These are phyloP conservation scores for Nemotelus pantherinus DNA, from an alignment of 2,888 invertebrate species.

Conservation along the genomic window DNA sequence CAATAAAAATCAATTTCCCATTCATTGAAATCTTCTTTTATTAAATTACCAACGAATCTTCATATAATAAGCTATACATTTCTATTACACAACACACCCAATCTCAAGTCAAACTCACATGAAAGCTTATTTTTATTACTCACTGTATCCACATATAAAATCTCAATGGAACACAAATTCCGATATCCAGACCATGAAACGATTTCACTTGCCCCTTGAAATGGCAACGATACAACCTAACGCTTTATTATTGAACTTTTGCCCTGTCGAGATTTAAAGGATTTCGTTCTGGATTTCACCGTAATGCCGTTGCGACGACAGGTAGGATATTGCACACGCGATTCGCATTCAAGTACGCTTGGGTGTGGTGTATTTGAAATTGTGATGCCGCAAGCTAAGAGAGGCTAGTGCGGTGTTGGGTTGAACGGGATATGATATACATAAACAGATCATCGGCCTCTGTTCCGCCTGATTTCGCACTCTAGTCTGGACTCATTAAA, in stretches of 20 bases:
- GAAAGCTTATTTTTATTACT: no score
- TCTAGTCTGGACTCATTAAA: constrained; percentile 24
- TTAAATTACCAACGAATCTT: no score
- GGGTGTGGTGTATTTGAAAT: background rate
- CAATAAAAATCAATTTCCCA: no score
- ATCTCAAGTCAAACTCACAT: no score
- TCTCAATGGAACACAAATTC: background rate
- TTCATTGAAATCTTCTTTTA: no score
- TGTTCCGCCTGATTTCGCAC: constrained; percentile 24
- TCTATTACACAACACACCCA: no score
- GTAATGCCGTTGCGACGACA: background rate
- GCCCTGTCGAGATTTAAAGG: constrained; percentile 3
- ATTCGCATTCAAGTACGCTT: background rate
- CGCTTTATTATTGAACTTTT: constrained; percentile 29
- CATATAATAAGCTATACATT: no score
- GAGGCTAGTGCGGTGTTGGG: background rate
- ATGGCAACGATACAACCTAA: background rate
- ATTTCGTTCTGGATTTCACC: background rate
- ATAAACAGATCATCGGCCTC: constrained; percentile 21
- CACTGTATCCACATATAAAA: background rate
- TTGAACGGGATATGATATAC: background rate
- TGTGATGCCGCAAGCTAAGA: background rate
- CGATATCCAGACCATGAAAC: background rate
- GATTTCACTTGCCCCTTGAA: background rate
- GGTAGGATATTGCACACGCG: constrained; percentile 10